These are phyloP conservation scores for Dioctria rufipes DNA, from an alignment of 2,888 invertebrate species.

Conservation along the genomic window DNA sequence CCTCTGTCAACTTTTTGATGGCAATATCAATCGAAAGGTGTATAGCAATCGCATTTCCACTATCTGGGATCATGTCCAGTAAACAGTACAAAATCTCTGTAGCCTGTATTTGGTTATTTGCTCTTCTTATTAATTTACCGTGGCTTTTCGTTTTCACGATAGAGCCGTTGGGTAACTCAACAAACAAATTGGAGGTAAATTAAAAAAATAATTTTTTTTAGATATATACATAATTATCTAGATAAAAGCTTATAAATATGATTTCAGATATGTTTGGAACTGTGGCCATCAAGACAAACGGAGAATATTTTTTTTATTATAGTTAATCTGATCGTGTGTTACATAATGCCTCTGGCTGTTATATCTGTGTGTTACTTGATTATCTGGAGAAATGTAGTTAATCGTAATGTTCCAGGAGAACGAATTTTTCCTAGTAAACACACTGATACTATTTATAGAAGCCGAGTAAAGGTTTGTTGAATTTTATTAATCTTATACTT, in stretches of 20 bases:
- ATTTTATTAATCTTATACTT: background rate
- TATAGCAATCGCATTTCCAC: constrained; percentile 72
- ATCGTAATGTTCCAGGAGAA: constrained; percentile 71
- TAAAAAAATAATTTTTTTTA: no score
- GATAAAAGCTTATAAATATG: background rate
- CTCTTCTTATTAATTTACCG: constrained; percentile 71
- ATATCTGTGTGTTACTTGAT: constrained; percentile 73
- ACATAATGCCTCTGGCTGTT: constrained; percentile 72
- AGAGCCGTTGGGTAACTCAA: constrained; percentile 66
- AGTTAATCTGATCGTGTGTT: constrained; percentile 73
- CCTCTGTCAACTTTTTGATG: constrained; percentile 74
- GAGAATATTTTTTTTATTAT: constrained; percentile 73
- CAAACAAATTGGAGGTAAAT: constrained; percentile 67
- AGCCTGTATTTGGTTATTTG: constrained; percentile 72
- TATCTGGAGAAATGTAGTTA: constrained; percentile 72
- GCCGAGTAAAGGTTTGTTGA: constrained; percentile 62
- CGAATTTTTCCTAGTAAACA: constrained; percentile 59
- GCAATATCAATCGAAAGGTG: constrained; percentile 75
- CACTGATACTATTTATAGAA: constrained; percentile 61
- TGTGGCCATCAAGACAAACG: constrained; percentile 71
- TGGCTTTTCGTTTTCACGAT: constrained; percentile 73
- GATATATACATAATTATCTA: no score
- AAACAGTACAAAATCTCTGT: constrained; percentile 68
- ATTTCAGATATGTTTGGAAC: constrained; percentile 68
- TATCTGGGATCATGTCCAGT: constrained; percentile 71